Evolutionary conservation across 1,140 invertebrate genomes (phyloP).

Genomic region (Saccostrea cuccullata): DNA sequence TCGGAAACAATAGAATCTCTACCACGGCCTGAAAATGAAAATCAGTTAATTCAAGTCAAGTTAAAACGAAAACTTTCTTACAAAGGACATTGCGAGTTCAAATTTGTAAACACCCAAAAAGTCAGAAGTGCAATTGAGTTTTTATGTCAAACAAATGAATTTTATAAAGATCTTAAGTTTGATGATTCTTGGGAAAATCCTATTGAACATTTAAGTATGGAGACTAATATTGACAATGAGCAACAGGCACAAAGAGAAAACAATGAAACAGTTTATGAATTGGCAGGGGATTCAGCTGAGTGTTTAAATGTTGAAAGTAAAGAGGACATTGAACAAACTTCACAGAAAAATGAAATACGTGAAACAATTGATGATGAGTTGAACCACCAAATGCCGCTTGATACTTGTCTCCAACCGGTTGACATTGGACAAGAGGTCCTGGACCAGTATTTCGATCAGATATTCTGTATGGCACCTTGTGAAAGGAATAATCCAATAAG

Average conservation of each 20-base stretch:
- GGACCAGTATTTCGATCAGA: slow-evolving; percentile 20
- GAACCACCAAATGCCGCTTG: not conserved
- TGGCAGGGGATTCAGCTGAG: too few species aligned
- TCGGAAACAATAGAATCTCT: not conserved
- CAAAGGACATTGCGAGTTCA: slow-evolving; percentile 39
- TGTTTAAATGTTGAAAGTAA: too few species aligned
- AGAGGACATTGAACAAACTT: not conserved
- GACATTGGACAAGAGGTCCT: slow-evolving; percentile 34
- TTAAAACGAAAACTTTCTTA: slow-evolving; percentile 44
- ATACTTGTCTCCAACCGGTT: slow-evolving; percentile 17
- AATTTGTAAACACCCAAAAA: slow-evolving; percentile 39
- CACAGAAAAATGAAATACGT: not conserved
- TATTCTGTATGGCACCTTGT: slow-evolving; percentile 47
- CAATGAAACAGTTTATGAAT: too few species aligned
- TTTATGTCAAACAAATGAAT: slow-evolving; percentile 4
- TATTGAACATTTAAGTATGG: not conserved
- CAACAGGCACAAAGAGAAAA: too few species aligned
- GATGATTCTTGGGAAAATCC: slow-evolving; percentile 12
- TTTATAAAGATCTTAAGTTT: slow-evolving; percentile 12
- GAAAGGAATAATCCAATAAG: slow-evolving; percentile 29
- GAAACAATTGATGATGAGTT: slow-evolving; percentile 22
- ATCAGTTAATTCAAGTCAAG: slow-evolving; percentile 30
- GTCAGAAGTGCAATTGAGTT: slow-evolving; percentile 28
- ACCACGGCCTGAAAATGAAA: not conserved
- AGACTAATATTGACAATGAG: too few species aligned